Base-by-base conservation (phyloP, 1,140 invertebrate species). In the Drosophila insularis region DNA sequence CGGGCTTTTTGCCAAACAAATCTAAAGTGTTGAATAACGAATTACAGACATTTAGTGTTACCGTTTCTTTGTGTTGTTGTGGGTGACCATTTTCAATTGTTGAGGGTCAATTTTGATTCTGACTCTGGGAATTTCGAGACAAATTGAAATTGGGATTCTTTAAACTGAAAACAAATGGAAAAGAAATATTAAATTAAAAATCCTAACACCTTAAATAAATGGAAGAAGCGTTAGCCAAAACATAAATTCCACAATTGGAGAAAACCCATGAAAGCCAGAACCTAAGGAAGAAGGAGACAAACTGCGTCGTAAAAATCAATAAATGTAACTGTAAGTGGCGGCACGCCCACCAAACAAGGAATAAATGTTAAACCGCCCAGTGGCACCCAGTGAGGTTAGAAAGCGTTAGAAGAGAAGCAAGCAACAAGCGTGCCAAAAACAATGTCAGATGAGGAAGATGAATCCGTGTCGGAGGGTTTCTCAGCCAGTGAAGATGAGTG, bases 401-500 rank as follows among this genome's bases (percentile, higher is more conserved):
- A 58, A 58, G 55, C 11, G 13, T 19, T 23, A 54, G 19, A 11
- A 39, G 27, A 58, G 14, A 31, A 73, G 63, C 60, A 32, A 74
- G 63, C 60, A 32, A 74, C 63, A 68, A 61, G 64, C 70, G 70
- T 35, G 10, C 17, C 58, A 46, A 80, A 39, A 80, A 55, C 32
- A 46, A 91, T 91, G 90, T 91, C 90, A 10, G 90, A 91, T 68
- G 90, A 91, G 68, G 89, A 91, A 65, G 90, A 91, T 59, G 87
- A 89, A 37, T 89, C 87, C 59, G 66, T 81, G 66, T 89, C 90
- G 17, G 90, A 91, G 50, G 90, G 84, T 58, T 91, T 91, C 62
- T 91, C 90, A 4, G 90, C 90, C 50, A 91, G 90, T 55, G 89
- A 87, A 54, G 90, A 91, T 65, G 90, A 91, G 59, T 91, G 90